Evolutionary conservation across 2,113 vertebrate genomes (phyloP), one percentile per base, ranked within the genome.

Genomic region (Australoheros scitulus): DNA sequence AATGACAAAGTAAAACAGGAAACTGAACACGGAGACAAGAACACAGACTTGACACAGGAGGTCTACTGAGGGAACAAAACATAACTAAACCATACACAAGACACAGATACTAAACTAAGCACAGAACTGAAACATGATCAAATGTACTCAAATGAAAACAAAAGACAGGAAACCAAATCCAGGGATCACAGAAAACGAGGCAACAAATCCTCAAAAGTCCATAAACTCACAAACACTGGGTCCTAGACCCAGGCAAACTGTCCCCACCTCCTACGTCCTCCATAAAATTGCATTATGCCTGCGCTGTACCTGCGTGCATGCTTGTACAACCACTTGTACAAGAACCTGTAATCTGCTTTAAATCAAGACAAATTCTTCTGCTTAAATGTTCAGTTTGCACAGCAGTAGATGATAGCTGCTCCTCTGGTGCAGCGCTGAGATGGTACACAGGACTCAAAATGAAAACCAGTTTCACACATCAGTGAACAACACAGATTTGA

Each of bases 391-490:
- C 34, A 11, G 59, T 6, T 58, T 57, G 57, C 60, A 70, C 7
- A 15, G 29, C 3, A 5, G 7, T 1, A 36, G 58, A 63, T 38
- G 38, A 15, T 2, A 57, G 11, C 2, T 55, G 20, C 20, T 24
- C 43, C 11, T 26, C 59, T 2, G 17, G 20, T 11, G 26, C 32
- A 15, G 6, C 7, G 10, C 65, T 61, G 29, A 61, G 76, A 18
- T 7, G 24, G 38, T 56, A 34, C 52, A 47, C 81, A 47, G 22
- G 58, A 4, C 15, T 3, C 14, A 68, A 58, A 78, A 81, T 52
- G 26, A 79, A 83, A 81, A 63, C 29, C 68, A 20, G 61, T 84
- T 81, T 84, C 76, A 65, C 47, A n/a, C 24, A 5, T 50, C 2
- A 11, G 20, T 60, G 82, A 76, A 3, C 20, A 1, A 2, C 50